Conservation (phyloP, 1,140 invertebrate genomes). For the Macrobrachium nipponense region DNA sequence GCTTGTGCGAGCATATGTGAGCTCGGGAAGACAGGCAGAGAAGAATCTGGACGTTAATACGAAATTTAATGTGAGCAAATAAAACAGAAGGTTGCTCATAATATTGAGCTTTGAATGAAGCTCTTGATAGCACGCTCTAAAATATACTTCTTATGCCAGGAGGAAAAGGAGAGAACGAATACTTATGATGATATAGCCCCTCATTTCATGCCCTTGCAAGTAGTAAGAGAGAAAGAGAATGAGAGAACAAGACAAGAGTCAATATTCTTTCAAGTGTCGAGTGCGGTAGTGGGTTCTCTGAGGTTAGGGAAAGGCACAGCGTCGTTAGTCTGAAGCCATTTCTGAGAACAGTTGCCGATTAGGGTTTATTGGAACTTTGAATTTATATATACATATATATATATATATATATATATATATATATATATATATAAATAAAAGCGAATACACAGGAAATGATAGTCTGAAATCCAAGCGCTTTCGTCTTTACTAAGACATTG, state of each 20-base stretch:
- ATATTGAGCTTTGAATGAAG: too few relatives aligned
- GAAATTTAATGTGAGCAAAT: too few relatives aligned
- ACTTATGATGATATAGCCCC: too few relatives aligned
- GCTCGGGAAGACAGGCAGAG: too few relatives aligned
- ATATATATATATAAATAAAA: conserved; percentile 3
- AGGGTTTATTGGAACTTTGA: background rate
- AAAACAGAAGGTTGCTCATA: too few relatives aligned
- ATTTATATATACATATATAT: background rate
- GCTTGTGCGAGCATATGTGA: too few relatives aligned
- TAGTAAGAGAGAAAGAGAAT: background rate
- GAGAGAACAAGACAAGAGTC: background rate
- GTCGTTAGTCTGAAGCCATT: background rate
- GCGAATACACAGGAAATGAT: too few relatives aligned
- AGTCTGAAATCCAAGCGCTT: too few relatives aligned
- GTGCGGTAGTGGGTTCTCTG: background rate
- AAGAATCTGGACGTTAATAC: too few relatives aligned
- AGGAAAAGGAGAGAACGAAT: background rate
- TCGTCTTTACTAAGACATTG: too few relatives aligned
- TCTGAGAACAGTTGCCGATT: background rate
- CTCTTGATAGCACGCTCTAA: too few relatives aligned
- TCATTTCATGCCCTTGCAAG: too few relatives aligned
- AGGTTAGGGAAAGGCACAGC: background rate
- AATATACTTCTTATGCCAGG: background rate
- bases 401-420: conserved; percentile 3
- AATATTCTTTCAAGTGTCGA: background rate